Conservation (phyloP, 2,113 vertebrate genomes). For the Prionailurus bengalensis region DNA sequence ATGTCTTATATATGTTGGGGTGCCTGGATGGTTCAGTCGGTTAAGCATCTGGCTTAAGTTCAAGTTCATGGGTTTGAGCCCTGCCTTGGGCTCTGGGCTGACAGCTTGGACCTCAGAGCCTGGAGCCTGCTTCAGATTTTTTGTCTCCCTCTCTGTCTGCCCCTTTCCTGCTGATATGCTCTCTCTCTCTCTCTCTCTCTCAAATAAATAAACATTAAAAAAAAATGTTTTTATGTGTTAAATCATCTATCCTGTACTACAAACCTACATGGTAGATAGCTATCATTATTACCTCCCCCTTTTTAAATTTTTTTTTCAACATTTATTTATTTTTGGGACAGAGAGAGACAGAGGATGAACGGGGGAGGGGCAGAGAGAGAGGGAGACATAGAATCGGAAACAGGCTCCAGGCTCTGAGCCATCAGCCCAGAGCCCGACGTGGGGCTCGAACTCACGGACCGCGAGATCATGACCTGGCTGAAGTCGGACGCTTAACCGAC, state of each 20-base stretch:
- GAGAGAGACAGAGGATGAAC: too few species aligned
- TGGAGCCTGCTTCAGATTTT: not conserved
- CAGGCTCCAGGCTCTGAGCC: too few species aligned
- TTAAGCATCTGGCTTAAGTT: not conserved
- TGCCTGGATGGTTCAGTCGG: not conserved
- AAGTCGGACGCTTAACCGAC: too few species aligned
- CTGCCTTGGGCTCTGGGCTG: not conserved
- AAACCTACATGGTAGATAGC: not conserved
- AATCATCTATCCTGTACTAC: not conserved
- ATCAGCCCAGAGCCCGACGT: too few species aligned
- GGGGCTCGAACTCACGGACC: too few species aligned
- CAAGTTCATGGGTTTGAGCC: not conserved
- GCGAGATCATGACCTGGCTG: too few species aligned
- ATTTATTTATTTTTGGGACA: too few species aligned
- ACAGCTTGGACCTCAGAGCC: too few species aligned
- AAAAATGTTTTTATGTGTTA: not conserved
- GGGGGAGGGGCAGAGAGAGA: too few species aligned
- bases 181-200: too few species aligned
- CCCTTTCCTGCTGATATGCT: not conserved
- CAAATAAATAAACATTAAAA: not conserved
- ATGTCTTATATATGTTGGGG: not conserved
- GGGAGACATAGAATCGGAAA: too few species aligned
- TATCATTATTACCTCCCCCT: not conserved
- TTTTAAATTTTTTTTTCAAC: not conserved
- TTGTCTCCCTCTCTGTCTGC: not conserved